Evolutionary conservation across 2,888 invertebrate genomes (phyloP).

Genomic region (Diaprepes abbreviatus): DNA sequence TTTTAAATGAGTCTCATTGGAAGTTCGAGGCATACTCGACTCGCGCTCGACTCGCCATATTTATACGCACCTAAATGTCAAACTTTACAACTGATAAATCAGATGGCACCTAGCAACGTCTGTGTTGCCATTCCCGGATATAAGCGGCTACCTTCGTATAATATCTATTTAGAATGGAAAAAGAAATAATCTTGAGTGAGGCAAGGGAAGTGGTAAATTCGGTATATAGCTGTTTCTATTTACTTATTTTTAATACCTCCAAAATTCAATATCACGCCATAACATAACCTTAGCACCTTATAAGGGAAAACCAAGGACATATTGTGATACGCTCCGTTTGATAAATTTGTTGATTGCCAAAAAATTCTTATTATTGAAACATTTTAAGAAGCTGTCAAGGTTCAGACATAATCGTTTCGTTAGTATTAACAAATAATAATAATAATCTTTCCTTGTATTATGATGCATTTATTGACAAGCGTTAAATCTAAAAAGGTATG

Average conservation of each 20-base stretch:
- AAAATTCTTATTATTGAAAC: background rate
- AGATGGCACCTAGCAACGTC: too few relatives aligned
- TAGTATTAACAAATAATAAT: conserved; percentile 22
- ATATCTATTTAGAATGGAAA: too few relatives aligned
- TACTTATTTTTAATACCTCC: background rate
- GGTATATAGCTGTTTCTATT: too few relatives aligned
- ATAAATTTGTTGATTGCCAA: conserved; percentile 6
- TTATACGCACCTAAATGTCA: too few relatives aligned
- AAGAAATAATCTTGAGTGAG: too few relatives aligned
- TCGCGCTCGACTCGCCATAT: too few relatives aligned
- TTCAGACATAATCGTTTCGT: conserved; percentile 19
- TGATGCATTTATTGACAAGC: conserved; percentile 24
- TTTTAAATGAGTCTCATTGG: too few relatives aligned
- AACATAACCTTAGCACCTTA: conserved; percentile 9
- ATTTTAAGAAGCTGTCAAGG: conserved; percentile 29
- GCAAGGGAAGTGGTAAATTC: too few relatives aligned
- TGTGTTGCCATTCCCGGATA: too few relatives aligned
- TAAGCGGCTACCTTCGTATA: too few relatives aligned
- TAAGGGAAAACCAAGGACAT: conserved; percentile 1
- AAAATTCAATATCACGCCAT: background rate
- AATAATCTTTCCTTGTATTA: conserved; percentile 10
- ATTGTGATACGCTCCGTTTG: background rate
- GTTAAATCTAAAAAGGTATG: conserved; percentile 20
- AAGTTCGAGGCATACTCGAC: too few relatives aligned
- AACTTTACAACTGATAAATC: too few relatives aligned